These are phyloP conservation scores for Tetanocera ferruginea DNA, from an alignment of 2,888 invertebrate genomes.

Conservation along the genomic window DNA sequence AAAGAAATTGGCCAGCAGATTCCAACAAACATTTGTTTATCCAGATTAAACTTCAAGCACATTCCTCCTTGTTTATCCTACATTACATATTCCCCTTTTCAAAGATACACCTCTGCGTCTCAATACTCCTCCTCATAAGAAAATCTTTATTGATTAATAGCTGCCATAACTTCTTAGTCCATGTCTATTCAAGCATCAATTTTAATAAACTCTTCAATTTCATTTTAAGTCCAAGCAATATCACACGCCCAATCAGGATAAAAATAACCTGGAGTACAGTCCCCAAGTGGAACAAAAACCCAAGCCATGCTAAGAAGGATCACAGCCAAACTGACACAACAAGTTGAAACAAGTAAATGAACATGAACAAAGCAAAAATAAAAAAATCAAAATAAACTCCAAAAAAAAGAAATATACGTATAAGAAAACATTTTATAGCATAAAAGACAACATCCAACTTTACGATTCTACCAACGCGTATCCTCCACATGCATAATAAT, in stretches of 20 bases:
- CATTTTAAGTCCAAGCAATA: neutral
- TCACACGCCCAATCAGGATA: neutral
- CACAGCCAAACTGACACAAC: neutral
- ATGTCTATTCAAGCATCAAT: neutral
- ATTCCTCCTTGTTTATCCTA: too few species aligned
- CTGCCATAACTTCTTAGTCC: neutral
- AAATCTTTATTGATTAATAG: neutral
- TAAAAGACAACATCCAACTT: neutral
- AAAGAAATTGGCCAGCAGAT: too few species aligned
- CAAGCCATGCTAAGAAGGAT: conserved; percentile 14
- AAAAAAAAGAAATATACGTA: neutral
- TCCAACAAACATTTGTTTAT: too few species aligned
- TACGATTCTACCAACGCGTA: neutral
- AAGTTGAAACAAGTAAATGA: conserved; percentile 9
- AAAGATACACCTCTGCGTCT: too few species aligned
- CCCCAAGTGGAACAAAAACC: conserved; percentile 13
- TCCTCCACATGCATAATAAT: conserved; percentile 34
- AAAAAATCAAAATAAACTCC: neutral
- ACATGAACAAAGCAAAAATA: neutral
- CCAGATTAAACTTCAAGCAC: too few species aligned
- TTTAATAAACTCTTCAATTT: neutral
- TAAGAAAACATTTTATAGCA: neutral
- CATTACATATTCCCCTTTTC: too few species aligned
- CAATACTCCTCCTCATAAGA: too few species aligned
- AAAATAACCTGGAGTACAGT: conserved; percentile 17